Base-by-base conservation (phyloP, 2,888 invertebrate species). In the Tetramorium bicarinatum region DNA sequence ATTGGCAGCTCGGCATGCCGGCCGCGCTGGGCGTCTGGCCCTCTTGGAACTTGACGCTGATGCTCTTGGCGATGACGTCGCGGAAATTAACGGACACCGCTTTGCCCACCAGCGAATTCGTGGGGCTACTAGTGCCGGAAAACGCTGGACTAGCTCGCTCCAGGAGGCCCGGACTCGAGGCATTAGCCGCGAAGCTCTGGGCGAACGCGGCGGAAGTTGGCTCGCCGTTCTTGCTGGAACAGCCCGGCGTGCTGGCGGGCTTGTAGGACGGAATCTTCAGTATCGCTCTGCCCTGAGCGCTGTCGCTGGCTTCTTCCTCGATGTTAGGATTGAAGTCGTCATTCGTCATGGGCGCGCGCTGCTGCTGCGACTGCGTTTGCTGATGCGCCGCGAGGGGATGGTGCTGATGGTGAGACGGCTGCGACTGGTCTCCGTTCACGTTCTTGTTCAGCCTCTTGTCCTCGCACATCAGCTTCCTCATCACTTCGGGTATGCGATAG, bases 211-310 rank as follows among this genome's bases (percentile, higher is more conserved):
- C 91, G 81, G 92, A 92, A 21, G 91, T 93, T 62, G 93, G 92
- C 82, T 93, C 92, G 83, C 94, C 93, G 91, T 94, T 94, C 89
- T 94, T 94, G 88, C 93, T 94, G 67, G 94, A 93, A 85, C 93
- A 93, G 72, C 93, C 93, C 80, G 92, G 92, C 87, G 93, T 93
- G 81, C 88, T 93, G 84, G 93, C 94, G 91, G 98, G 97, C 95
- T 97, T 97, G 96, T 97, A 98, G 96, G 98, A 98, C 96, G 98
- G 98, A 96, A 98, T 98, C 96, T 98, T 98, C 93, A 98, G 97
- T 95, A 98, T 98, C 95, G 98, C 97, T 92, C 95, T 92, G 91
- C 95, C 95, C 87, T 94, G 94, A 87, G 92, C 94, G 85, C 94
- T 94, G 89, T 94, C 95, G 91, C 94, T 95, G 85, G 94, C 94